These are phyloP conservation scores for Camelus bactrianus DNA, from an alignment of 2,113 vertebrate species.

Conservation along the genomic window DNA sequence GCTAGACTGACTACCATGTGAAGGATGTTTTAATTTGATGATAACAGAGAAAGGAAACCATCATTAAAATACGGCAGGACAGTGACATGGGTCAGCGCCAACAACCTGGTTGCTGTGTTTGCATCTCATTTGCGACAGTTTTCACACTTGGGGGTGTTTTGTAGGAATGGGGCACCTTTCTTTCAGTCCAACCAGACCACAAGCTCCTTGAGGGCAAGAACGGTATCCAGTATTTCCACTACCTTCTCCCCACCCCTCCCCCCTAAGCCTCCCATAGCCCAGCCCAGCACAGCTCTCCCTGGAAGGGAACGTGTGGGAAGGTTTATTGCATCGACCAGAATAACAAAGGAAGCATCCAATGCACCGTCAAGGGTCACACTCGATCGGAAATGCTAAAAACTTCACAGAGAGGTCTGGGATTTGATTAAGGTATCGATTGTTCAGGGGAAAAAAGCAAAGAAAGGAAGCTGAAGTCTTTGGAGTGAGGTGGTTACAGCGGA, in stretches of 20 bases:
- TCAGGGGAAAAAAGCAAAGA: not conserved
- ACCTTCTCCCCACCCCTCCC: not conserved
- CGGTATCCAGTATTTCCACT: not conserved
- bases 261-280: not conserved
- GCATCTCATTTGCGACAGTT: not conserved
- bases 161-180: not conserved
- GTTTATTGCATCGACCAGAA: not conserved
- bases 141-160: not conserved
- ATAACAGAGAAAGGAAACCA: conserved; percentile 54
- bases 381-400: not conserved
- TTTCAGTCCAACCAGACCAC: not conserved
- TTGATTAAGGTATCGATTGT: not conserved
- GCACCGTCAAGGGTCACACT: not conserved
- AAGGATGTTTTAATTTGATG: conserved; percentile 71
- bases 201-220: not conserved
- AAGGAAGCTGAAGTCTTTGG: not conserved
- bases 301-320: not conserved
- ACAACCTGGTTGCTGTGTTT: not conserved
- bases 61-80: conserved; percentile 66
- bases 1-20: conserved; percentile 41
- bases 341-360: not conserved
- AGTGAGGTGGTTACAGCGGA: not conserved
- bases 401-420: not conserved
- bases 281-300: not conserved
- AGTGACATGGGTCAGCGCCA: not conserved